phyloP scores from a whole-genome alignment of 1,140 invertebrate genomes.

The Bilobella aurantiaca region DNA sequence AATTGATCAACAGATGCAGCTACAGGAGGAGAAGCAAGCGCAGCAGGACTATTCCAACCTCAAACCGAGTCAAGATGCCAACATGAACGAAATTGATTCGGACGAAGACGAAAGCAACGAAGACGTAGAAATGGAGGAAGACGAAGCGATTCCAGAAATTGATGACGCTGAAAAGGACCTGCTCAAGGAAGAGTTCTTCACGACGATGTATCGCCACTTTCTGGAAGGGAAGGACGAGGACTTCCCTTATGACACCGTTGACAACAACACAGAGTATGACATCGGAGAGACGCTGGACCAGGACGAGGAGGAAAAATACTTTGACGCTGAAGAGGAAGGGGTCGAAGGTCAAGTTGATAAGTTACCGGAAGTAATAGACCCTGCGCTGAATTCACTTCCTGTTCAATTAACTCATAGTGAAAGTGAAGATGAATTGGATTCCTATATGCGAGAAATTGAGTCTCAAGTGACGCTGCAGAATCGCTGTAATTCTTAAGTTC shows the following conservation, averaged over 20 bases:
- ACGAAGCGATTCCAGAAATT: constrained; percentile 31
- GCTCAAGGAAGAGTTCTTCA: constrained; percentile 70
- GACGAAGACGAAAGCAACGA: constrained; percentile 34
- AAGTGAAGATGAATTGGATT: constrained; percentile 58
- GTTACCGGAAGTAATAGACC: background rate
- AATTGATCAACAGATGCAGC: constrained; percentile 48
- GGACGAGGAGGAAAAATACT: constrained; percentile 81
- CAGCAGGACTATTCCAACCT: constrained; percentile 28
- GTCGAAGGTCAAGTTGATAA: constrained; percentile 3
- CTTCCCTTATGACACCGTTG: constrained; percentile 70
- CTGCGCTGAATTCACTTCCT: background rate
- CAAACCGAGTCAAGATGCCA: constrained; percentile 39
- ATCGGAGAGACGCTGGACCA: constrained; percentile 54
- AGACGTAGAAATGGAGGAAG: constrained; percentile 21
- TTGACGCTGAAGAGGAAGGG: constrained; percentile 62
- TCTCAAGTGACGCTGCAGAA: constrained; percentile 15
- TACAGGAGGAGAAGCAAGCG: constrained; percentile 46
- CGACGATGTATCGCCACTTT: constrained; percentile 78
- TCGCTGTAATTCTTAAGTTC: background rate
- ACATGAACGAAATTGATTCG: no score
- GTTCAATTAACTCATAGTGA: constrained; percentile 10
- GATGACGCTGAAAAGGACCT: constrained; percentile 44
- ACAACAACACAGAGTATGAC: constrained; percentile 69
- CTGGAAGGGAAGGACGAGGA: constrained; percentile 68
- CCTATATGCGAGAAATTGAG: constrained; percentile 55